phyloP scores from a whole-genome alignment of 1,140 invertebrate genomes.

The Drosophila rhopaloa region DNA sequence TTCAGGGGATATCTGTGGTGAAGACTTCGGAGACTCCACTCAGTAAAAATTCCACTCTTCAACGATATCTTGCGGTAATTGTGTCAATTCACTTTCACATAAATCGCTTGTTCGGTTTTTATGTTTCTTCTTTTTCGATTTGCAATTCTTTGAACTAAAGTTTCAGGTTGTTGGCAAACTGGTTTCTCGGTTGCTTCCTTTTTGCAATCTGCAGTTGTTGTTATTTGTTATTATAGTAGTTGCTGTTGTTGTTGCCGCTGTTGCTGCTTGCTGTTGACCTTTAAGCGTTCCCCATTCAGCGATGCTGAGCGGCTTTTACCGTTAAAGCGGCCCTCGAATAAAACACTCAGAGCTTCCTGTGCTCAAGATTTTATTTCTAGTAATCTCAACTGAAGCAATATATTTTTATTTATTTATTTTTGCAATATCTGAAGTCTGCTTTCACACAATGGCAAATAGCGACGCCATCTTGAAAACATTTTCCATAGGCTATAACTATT shows the following conservation, averaged over 20 bases:
- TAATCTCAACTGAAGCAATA: background rate
- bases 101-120: constrained; percentile 58
- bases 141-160: constrained; percentile 66
- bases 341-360: constrained; percentile 55
- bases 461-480: constrained; percentile 54
- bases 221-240: constrained; percentile 38
- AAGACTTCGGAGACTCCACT: constrained; percentile 32
- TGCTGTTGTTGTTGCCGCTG: constrained; percentile 38
- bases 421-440: constrained; percentile 27
- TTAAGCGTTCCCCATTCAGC: constrained; percentile 67
- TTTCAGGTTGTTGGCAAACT: constrained; percentile 70
- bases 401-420: constrained; percentile 9
- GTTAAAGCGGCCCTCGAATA: constrained; percentile 56
- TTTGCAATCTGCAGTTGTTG: constrained; percentile 73
- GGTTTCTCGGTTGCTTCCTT: constrained; percentile 80
- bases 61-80: constrained; percentile 50
- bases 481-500: constrained; percentile 18
- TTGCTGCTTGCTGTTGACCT: constrained; percentile 69
- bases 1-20: constrained; percentile 24
- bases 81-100: constrained; percentile 81
- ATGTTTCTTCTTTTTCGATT: constrained; percentile 40
- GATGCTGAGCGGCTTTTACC: constrained; percentile 70
- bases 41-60: constrained; percentile 13
- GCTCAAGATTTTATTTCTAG: constrained; percentile 34
- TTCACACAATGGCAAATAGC: constrained; percentile 31